A percentile compares a stretch with the other conserved stretches of the same genome.
Conservation (phyloP, 1,140 invertebrate species). For the Cyrtorhinus lividipennis region DNA sequence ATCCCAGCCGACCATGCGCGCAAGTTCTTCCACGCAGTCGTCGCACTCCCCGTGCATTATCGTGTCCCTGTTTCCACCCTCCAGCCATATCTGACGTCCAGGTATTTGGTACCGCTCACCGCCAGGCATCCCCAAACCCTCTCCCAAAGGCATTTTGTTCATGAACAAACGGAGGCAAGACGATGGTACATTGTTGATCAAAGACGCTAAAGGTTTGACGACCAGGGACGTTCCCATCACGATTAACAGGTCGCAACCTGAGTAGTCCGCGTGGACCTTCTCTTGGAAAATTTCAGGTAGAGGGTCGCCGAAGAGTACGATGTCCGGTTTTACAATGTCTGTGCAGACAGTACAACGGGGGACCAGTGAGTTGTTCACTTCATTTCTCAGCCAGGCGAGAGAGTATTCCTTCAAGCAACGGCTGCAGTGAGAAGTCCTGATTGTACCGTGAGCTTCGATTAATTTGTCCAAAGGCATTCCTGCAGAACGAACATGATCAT, state of each 20-base stretch:
- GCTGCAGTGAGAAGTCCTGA: conserved; percentile 75
- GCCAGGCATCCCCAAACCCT: conserved; percentile 29
- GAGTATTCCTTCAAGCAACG: conserved; percentile 57
- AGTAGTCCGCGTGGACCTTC: conserved; percentile 56
- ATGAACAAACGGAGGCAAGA: conserved; percentile 68
- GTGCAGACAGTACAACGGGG: conserved; percentile 59
- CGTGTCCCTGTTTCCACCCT: not conserved
- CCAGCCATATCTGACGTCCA: not conserved
- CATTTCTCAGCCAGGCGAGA: conserved; percentile 66
- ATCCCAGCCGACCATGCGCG: conserved; percentile 3
- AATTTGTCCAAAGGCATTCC: conserved; percentile 73
- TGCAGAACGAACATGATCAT: too few species aligned
- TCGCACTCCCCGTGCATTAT: conserved; percentile 9
- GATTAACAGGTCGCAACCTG: conserved; percentile 78
- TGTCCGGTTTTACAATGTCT: conserved; percentile 79
- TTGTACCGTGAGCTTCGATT: conserved; percentile 88
- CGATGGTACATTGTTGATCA: conserved; percentile 30
- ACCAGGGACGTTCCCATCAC: conserved; percentile 89
- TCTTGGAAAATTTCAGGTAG: conserved; percentile 61
- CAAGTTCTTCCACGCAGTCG: conserved; percentile 2
- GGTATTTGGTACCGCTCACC: not conserved
- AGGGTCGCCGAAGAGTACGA: conserved; percentile 87
- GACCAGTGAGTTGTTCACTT: conserved; percentile 31
- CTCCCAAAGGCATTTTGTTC: conserved; percentile 33
- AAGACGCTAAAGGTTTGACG: conserved; percentile 89